Evolutionary conservation across 2,888 invertebrate species (phyloP).

Genomic region (Nomada lathburiana): DNA sequence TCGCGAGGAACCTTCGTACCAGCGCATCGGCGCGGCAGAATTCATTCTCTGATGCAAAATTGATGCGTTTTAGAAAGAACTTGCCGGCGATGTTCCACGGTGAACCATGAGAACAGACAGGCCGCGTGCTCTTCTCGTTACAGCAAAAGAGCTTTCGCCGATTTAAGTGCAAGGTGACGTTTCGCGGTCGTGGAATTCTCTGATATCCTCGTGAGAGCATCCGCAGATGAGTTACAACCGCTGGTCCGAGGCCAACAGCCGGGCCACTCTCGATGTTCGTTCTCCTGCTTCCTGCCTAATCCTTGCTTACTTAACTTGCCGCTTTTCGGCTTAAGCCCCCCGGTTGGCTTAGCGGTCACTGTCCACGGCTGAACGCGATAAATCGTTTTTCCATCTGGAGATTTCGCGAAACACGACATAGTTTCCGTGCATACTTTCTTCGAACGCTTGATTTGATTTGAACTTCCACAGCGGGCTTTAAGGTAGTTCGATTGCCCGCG

Average conservation of each 20-base stretch:
- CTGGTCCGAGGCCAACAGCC: slow-evolving; percentile 40
- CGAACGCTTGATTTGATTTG: too few species aligned
- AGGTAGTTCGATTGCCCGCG: too few species aligned
- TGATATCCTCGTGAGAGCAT: slow-evolving; percentile 82
- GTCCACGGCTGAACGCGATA: slow-evolving; percentile 59
- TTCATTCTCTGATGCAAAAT: slow-evolving; percentile 7
- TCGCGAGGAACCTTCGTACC: neutral
- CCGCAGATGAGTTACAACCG: slow-evolving; percentile 75
- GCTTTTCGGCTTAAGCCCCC: slow-evolving; percentile 81
- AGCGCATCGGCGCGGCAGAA: neutral
- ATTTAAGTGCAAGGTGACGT: slow-evolving; percentile 81
- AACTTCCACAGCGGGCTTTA: too few species aligned
- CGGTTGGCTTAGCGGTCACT: slow-evolving; percentile 76
- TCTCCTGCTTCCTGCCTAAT: slow-evolving; percentile 71
- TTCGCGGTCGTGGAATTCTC: slow-evolving; percentile 79
- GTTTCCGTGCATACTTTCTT: neutral
- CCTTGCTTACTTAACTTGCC: slow-evolving; percentile 82
- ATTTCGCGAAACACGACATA: slow-evolving; percentile 19
- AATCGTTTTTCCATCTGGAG: slow-evolving; percentile 54
- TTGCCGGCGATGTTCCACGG: neutral
- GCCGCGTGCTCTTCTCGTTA: slow-evolving; percentile 68
- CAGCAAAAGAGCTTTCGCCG: slow-evolving; percentile 71
- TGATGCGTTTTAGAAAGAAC: neutral
- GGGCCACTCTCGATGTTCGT: slow-evolving; percentile 25
- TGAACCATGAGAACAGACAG: slow-evolving; percentile 60